phyloP scores from a whole-genome alignment of 1,140 invertebrate species.

The Lordiphosa collinella region DNA sequence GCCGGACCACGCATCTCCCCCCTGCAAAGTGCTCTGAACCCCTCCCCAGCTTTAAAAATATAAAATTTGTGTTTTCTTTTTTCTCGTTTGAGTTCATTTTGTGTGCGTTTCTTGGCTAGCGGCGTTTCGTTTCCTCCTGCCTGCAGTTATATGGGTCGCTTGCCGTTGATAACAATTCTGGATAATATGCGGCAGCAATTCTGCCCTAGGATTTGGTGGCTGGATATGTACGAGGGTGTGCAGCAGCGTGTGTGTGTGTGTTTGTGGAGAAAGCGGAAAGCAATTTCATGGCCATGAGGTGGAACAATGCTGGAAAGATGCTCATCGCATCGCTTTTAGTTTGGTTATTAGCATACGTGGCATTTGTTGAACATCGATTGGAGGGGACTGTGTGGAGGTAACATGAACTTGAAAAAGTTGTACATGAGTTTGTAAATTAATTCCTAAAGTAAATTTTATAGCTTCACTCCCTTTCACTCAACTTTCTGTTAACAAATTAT shows the following conservation, averaged over 20 bases:
- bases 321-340: slow-evolving; percentile 3
- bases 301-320: slow-evolving; percentile 41
- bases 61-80: slow-evolving; percentile 41
- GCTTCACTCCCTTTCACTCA: too few relatives aligned
- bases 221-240: not conserved
- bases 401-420: too few relatives aligned
- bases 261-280: slow-evolving; percentile 36
- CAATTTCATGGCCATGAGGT: slow-evolving; percentile 68
- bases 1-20: slow-evolving; percentile 47
- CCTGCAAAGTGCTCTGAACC: slow-evolving; percentile 35
- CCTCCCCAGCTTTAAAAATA: slow-evolving; percentile 26
- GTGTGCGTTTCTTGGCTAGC: slow-evolving; percentile 38
- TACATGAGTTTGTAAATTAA: too few relatives aligned
- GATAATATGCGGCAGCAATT: slow-evolving; percentile 46
- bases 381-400: too few relatives aligned
- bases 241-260: not conserved
- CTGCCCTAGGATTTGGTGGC: slow-evolving; percentile 27
- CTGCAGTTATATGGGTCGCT: slow-evolving; percentile 71
- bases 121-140: slow-evolving; percentile 18
- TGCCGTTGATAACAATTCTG: slow-evolving; percentile 59
- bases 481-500: too few relatives aligned
- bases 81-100: slow-evolving; percentile 66
- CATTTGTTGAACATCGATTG: too few relatives aligned
- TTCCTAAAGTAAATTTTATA: too few relatives aligned
- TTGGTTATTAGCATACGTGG: too few relatives aligned